Evolutionary conservation across 1,140 invertebrate species (phyloP), one percentile per base, ranked within the genome.

Genomic region (Drosophila novamexicana): DNA sequence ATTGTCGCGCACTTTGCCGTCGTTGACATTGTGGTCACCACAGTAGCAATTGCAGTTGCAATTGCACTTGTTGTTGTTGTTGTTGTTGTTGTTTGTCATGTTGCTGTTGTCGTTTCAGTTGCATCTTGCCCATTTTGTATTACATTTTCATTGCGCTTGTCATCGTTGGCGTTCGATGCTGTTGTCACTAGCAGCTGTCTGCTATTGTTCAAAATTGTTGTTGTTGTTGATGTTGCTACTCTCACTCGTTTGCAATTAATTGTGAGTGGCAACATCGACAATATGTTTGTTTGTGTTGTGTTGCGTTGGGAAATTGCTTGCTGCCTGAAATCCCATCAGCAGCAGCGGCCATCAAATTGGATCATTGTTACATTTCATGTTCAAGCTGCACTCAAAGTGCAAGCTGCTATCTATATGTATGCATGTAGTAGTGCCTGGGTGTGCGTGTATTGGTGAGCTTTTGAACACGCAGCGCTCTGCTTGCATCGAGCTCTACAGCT

Each of bases 211-310:
- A 22, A 56, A 56, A 29, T 63, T 22, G 14, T 22, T n/a, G 45
- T 50, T 50, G 16, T 14, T 58, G 18, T 34, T n/a, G 45, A 39
- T 50, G 16, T 14, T 58, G 18, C 22, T 58, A 37, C 36, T 8
- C 68, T 56, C 68, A 57, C 61, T 49, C 68, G 40, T 9, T 66
- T 34, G 63, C 69, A 72, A 67, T 67, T 72, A 72, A 72, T 59
- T 58, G 63, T 22, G 34, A 68, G 34, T 61, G 57, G 66, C 71
- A 71, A 53, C 65, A 74, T 68, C 40, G 65, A 68, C 57, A 68
- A 62, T 65, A 68, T 62, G 65, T 56, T 74, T 72, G 53, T 39
- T 67, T 49, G 59, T 4, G 22, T 29, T 29, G 22, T 10, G n/a
- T 40, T 29, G 22, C 14, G 22, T 40, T 37, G 39, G 34, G 47